Percentiles rank a stretch among this genome's conserved stretches.
Evolutionary conservation across 1,140 invertebrate genomes (phyloP).

Genomic region (Pygmarrhopalites habei): DNA sequence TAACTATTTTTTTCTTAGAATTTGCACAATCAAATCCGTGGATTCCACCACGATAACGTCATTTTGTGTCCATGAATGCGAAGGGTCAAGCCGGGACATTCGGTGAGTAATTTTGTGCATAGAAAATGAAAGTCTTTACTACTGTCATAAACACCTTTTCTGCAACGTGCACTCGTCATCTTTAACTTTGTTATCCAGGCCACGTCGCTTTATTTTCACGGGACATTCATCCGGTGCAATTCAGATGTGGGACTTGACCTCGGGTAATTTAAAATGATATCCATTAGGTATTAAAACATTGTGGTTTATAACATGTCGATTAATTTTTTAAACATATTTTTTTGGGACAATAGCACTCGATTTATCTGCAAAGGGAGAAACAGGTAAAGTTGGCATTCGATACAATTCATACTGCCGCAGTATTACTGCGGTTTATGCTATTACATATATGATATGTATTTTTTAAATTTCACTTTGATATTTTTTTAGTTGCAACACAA

Average conservation of each 20-base stretch:
- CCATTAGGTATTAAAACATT: too few species aligned
- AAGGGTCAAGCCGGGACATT: slow-evolving; percentile 83
- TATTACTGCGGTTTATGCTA: too few species aligned
- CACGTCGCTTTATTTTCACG: slow-evolving; percentile 84
- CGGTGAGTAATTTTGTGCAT: too few species aligned
- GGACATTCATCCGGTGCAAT: slow-evolving; percentile 90
- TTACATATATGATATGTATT: too few species aligned
- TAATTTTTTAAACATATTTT: too few species aligned
- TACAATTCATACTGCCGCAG: too few species aligned
- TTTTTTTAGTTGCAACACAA: slow-evolving; percentile 43
- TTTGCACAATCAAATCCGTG: slow-evolving; percentile 90
- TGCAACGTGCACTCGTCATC: too few species aligned
- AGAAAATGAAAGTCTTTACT: too few species aligned
- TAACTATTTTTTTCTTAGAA: slow-evolving; percentile 55
- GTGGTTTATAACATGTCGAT: too few species aligned
- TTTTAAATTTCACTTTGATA: slow-evolving; percentile 2
- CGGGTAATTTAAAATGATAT: too few species aligned
- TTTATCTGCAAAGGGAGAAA: slow-evolving; percentile 59
- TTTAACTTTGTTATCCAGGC: slow-evolving; percentile 86
- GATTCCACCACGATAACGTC: slow-evolving; percentile 90
- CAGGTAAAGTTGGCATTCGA: slow-evolving; percentile 50
- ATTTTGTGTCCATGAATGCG: slow-evolving; percentile 95
- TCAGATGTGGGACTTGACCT: slow-evolving; percentile 97
- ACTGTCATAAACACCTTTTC: too few species aligned
- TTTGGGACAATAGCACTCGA: slow-evolving; percentile 93